These are phyloP conservation scores for Harpagifer antarcticus DNA, from an alignment of 2,797 vertebrate species.

Conservation along the genomic window DNA sequence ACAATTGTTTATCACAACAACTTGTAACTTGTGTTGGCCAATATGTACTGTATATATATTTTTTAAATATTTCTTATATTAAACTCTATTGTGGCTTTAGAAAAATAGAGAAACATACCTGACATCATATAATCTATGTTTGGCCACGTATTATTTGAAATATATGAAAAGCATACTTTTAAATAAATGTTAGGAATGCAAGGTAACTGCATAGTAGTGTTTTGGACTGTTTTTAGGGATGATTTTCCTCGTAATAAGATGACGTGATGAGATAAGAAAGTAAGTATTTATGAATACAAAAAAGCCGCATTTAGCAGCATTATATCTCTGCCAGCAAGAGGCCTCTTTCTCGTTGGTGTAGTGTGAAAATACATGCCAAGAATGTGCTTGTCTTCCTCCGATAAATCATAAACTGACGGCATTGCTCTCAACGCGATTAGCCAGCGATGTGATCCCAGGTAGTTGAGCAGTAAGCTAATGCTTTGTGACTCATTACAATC, in stretches of 20 bases:
- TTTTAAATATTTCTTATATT: background rate
- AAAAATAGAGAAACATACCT: constrained; percentile 29
- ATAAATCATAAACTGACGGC: constrained; percentile 23
- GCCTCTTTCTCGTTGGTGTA: constrained; percentile 18
- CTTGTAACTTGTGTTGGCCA: background rate
- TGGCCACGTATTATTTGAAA: constrained; percentile 21
- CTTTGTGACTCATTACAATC: constrained; percentile 32
- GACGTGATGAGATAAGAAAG: constrained; percentile 40
- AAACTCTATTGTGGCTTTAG: constrained; percentile 7
- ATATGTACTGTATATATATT: background rate
- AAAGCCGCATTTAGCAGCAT: constrained; percentile 26
- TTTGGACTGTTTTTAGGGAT: constrained; percentile 25
- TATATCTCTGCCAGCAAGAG: constrained; percentile 40
- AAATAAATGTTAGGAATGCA: constrained; percentile 53
- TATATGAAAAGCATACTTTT: constrained; percentile 18
- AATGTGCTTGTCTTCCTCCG: constrained; percentile 46
- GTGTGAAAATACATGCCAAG: constrained; percentile 26
- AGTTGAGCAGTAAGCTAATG: constrained; percentile 26
- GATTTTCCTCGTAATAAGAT: constrained; percentile 32
- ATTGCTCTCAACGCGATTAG: constrained; percentile 28
- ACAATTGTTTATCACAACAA: background rate
- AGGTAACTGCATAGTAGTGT: constrained; percentile 61
- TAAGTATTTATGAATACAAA: constrained; percentile 52
- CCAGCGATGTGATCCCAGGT: constrained; percentile 31
- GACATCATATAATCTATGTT: constrained; percentile 26